Percentiles rank a stretch among this genome's conserved stretches.
Conservation (phyloP, 2,888 invertebrate genomes). For the Pherbina coryleti region DNA sequence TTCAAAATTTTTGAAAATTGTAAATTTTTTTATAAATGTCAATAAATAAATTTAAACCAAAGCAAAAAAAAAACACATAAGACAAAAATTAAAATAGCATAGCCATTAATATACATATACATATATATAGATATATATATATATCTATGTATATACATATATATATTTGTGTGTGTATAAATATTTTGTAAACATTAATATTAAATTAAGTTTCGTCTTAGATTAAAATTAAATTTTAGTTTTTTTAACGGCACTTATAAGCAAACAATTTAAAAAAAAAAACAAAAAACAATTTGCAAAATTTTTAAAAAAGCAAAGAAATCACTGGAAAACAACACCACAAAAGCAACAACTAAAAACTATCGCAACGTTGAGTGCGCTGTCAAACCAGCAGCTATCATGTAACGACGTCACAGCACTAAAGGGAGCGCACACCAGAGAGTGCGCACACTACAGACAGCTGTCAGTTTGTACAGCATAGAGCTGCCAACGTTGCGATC, state of each 20-base stretch:
- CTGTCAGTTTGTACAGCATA: not conserved
- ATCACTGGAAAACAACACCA: slow-evolving; percentile 35
- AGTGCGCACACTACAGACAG: not conserved
- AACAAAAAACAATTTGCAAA: slow-evolving; percentile 32
- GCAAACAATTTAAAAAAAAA: not conserved
- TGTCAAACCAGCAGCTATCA: slow-evolving; percentile 26
- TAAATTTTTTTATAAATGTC: slow-evolving; percentile 28
- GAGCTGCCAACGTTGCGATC: not conserved
- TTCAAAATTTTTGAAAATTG: not conserved
- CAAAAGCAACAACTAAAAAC: slow-evolving; percentile 23
- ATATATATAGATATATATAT: not conserved
- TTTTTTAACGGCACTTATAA: slow-evolving; percentile 23
- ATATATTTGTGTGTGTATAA: not conserved
- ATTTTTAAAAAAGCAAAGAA: slow-evolving; percentile 23
- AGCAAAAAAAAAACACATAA: not conserved
- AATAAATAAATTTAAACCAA: not conserved
- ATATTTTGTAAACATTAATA: slow-evolving; percentile 30
- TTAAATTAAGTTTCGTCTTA: slow-evolving; percentile 21
- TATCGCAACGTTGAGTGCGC: slow-evolving; percentile 8
- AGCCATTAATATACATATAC: not conserved
- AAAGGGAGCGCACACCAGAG: not conserved
- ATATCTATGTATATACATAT: slow-evolving; percentile 9
- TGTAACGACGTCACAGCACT: not conserved
- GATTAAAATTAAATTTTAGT: slow-evolving; percentile 19
- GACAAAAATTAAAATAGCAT: not conserved